Evolutionary conservation across 92 coral and sea anemone genomes (phyloP).

Genomic region (Virgularia gustaviana): DNA sequence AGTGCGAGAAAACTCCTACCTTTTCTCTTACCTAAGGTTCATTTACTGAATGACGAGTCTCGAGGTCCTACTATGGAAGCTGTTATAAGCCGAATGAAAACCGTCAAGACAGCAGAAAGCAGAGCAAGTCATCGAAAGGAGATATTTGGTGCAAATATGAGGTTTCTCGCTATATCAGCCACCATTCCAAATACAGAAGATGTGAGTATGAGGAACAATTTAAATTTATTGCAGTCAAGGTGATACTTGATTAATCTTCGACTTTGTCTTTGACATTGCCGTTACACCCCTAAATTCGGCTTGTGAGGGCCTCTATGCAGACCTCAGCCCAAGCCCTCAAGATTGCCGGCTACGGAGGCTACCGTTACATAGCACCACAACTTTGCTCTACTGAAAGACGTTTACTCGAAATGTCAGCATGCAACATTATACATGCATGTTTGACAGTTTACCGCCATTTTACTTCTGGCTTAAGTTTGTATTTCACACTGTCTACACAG

Average conservation of each 20-base stretch:
- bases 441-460: too few species aligned
- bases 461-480: too few species aligned
- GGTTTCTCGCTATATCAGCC: conserved; percentile 89
- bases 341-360: too few species aligned
- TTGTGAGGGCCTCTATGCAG: too few species aligned
- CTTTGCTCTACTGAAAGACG: too few species aligned
- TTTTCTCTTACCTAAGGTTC: conserved; percentile 60
- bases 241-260: too few species aligned
- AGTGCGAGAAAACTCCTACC: neutral
- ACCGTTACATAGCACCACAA: too few species aligned
- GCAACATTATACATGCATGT: too few species aligned
- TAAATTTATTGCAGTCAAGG: neutral
- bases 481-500: too few species aligned
- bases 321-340: neutral
- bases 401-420: too few species aligned
- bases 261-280: too few species aligned
- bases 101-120: conserved; percentile 77
- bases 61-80: conserved; percentile 98
- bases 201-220: conserved; percentile 51
- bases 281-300: too few species aligned
- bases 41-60: conserved; percentile 79
- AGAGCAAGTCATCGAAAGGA: conserved; percentile 50
- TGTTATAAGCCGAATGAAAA: conserved; percentile 96
- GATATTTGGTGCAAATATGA: conserved; percentile 53
- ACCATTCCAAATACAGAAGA: conserved; percentile 93